Base-by-base conservation (phyloP, 2,113 vertebrate species). In the Smithornis capensis region DNA sequence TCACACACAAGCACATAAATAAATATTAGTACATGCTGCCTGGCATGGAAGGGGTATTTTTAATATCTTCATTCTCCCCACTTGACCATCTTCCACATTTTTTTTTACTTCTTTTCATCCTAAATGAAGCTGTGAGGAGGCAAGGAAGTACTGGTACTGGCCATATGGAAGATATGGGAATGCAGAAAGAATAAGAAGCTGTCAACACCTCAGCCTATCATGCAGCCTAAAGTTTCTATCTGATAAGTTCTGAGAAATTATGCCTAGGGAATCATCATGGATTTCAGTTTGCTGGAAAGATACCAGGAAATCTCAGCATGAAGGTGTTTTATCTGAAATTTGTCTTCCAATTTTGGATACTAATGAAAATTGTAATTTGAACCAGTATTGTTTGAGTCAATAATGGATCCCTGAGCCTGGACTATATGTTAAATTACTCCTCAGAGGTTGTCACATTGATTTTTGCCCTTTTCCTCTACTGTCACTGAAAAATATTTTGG, bases 1-100 rank as follows among this genome's bases (percentile, higher is more conserved):
- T 90, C 68, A 94, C 42, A 89, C 93, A 95, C 92, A 83, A 96
- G 93, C 92, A 97, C 94, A 97, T 95, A 97, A 90, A 88, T 44
- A 70, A 42, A 84, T 76, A 65, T 42, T 76, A 28, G 84, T 81
- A 52, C 15, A 82, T 23, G 29, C 37, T 93, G 87, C 75, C 62
- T 81, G 60, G 18, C 73, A 95, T 5, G 2, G 75, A 80, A 70
- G 16, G 83, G 19, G 11, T 60, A 56, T 37, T 71, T 84, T 77
- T 35, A 68, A n/a, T 67, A 77, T 37, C 35, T 82, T 37, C n/a
- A 6, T n/a, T 79, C 56, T 68, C n/a, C 47, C 8, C 40, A 38
- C 44, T 63, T 79, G 19, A 42, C 57, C 7, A 62, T 79, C 67
- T 96, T 93, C 59, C 38, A 77, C 13, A 73, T 55, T 68, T 75